Conservation (phyloP, 2,797 vertebrate species). For the Pangasius macronema region DNA sequence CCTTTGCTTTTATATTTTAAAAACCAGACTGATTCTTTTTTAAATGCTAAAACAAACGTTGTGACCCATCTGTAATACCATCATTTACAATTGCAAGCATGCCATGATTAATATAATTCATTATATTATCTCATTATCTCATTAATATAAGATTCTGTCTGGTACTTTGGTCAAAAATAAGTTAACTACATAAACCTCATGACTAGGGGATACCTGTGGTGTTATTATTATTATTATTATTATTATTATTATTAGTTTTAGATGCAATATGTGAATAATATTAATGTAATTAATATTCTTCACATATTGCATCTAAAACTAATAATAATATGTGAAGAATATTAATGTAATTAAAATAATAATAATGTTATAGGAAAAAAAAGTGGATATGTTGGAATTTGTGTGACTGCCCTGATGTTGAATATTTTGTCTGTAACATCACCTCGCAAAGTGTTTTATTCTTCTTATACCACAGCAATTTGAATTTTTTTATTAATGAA, state of each 20-base stretch:
- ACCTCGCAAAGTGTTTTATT: neutral
- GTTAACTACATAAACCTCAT: neutral
- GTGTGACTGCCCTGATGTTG: neutral
- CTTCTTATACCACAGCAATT: neutral
- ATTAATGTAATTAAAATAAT: too few species aligned
- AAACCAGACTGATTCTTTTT: neutral
- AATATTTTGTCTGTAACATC: neutral
- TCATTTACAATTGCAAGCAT: neutral
- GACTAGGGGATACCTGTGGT: neutral
- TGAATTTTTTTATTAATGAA: neutral
- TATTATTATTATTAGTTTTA: neutral
- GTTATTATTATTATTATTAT: neutral
- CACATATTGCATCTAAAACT: too few species aligned
- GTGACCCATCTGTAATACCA: neutral
- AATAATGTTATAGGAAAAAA: too few species aligned
- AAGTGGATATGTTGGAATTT: neutral
- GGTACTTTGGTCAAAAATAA: neutral
- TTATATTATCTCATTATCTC: too few species aligned
- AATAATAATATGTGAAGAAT: too few species aligned
- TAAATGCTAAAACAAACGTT: neutral
- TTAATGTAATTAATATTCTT: too few species aligned
- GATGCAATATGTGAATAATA: neutral
- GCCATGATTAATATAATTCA: neutral
- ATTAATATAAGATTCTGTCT: slow-evolving; percentile 2
- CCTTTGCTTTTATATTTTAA: neutral